Evolutionary conservation across 2,888 invertebrate species (phyloP), one percentile per base, ranked within the genome.

Genomic region (Ferrisia virgata): DNA sequence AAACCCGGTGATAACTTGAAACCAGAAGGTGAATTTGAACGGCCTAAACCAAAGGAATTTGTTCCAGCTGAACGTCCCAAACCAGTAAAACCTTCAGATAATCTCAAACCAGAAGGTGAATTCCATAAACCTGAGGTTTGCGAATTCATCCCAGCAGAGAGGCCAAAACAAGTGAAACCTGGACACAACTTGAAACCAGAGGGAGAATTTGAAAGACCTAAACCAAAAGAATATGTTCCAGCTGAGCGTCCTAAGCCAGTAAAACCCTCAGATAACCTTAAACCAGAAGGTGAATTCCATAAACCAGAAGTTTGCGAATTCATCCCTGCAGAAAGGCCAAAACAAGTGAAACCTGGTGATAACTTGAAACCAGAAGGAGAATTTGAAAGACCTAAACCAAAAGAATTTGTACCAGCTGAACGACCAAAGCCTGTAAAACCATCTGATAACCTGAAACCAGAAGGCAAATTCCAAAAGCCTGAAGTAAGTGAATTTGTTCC

Each of bases 41-140:
- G 87, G 72, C 87, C 87, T 76, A 84, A 86, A 86, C 85, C 84
- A 36, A 87, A 82, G 85, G 89, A 89, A 18, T 90, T 90, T 5
- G 90, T 90, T 28, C 89, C 89, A 83, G 92, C 92, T 8, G 93
- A 93, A 87, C 89, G 92, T 84, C 90, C 91, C 1, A 91, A 92
- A 85, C 88, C 92, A 1, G 90, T 92, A 1, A 90, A 88, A 87
- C 92, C 91, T 86, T 91, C 92, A 88, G 94, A 94, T 87, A 92
- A 94, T 87, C 86, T 88, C 5, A 87, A 86, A 85, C 86, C 87
- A 22, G 87, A 88, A 85, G 88, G 88, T 2, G 88, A 87, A 28
- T 88, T 88, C 36, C 80, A 85, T 18, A 72, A 88, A 72, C 90
- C 90, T 53, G 88, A 90, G 43, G 88, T 89, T 85, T 87, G 87